phyloP scores from a whole-genome alignment of 1,140 invertebrate species.

The Drosophila ironensis region DNA sequence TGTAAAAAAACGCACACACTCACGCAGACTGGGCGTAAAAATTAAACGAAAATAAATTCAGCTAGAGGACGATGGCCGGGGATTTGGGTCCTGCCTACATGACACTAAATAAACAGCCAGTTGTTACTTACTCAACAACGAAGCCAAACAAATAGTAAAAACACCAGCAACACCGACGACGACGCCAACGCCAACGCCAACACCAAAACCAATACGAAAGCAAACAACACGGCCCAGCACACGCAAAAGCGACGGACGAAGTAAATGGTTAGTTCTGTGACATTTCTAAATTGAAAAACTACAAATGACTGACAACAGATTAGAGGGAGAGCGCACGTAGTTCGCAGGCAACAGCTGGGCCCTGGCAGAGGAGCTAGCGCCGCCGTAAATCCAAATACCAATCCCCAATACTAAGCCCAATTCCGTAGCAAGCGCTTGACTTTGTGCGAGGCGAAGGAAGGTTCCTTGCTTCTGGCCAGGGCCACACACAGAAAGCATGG shows the following conservation, averaged over 20 bases:
- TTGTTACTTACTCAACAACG: slow-evolving; percentile 76
- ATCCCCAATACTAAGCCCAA: slow-evolving; percentile 13
- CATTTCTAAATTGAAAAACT: slow-evolving; percentile 80
- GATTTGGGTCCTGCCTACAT: slow-evolving; percentile 48
- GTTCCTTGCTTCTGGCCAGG: slow-evolving; percentile 33
- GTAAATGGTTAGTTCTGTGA: slow-evolving; percentile 79
- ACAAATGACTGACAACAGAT: slow-evolving; percentile 78
- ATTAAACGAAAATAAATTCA: slow-evolving; percentile 67
- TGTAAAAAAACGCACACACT: slow-evolving; percentile 41
- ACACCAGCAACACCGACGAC: slow-evolving; percentile 15
- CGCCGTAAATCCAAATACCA: slow-evolving; percentile 37
- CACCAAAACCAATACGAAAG: slow-evolving; percentile 58
- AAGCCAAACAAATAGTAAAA: slow-evolving; percentile 66
- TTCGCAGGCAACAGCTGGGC: slow-evolving; percentile 50
- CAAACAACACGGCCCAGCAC: slow-evolving; percentile 53
- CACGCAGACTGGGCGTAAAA: slow-evolving; percentile 26
- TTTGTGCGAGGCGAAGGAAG: slow-evolving; percentile 6
- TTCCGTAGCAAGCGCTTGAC: slow-evolving; percentile 27
- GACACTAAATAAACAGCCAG: slow-evolving; percentile 77
- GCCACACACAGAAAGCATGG: slow-evolving; percentile 1
- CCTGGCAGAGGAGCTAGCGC: not conserved
- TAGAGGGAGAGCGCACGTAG: slow-evolving; percentile 62
- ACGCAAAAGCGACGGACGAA: slow-evolving; percentile 34
- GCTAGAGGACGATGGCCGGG: not conserved
- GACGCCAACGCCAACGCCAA: not conserved